Percentiles rank a stretch among this genome's conserved stretches.
phyloP scores from a whole-genome alignment of 2,888 invertebrate genomes.

The Euproctis similis region DNA sequence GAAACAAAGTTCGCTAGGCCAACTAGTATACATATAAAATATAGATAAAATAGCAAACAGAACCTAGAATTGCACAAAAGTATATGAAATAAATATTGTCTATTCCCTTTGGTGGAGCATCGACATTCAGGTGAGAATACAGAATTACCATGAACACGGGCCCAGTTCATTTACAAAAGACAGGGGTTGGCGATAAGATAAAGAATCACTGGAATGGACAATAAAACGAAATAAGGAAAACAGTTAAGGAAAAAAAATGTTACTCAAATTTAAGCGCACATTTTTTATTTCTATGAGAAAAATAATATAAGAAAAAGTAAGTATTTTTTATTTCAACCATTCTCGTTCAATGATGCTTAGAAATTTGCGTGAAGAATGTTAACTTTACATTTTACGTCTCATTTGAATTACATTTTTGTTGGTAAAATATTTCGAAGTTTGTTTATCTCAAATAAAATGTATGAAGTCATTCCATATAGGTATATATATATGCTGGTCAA shows the following conservation, averaged over 20 bases:
- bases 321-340: neutral
- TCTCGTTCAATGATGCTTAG: neutral
- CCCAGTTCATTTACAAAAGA: slow-evolving; percentile 53
- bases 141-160: slow-evolving; percentile 63
- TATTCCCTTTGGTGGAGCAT: slow-evolving; percentile 42
- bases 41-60: too few relatives aligned
- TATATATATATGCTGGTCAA: too few relatives aligned
- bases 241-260: neutral
- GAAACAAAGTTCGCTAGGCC: too few relatives aligned
- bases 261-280: slow-evolving; percentile 3
- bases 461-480: too few relatives aligned
- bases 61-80: too few relatives aligned
- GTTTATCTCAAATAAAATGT: too few relatives aligned
- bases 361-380: neutral
- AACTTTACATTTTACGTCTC: too few relatives aligned
- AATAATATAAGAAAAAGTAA: neutral
- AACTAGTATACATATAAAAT: too few relatives aligned
- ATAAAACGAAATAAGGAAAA: slow-evolving; percentile 2
- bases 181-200: slow-evolving; percentile 26
- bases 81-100: too few relatives aligned
- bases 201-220: slow-evolving; percentile 21
- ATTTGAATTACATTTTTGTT: too few relatives aligned
- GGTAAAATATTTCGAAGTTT: too few relatives aligned
- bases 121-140: slow-evolving; percentile 54
- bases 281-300: slow-evolving; percentile 1